A percentile compares a stretch with the other conserved stretches of the same genome.
phyloP scores from a whole-genome alignment of 2,888 invertebrate species.

The Pristionchus japonicus region DNA sequence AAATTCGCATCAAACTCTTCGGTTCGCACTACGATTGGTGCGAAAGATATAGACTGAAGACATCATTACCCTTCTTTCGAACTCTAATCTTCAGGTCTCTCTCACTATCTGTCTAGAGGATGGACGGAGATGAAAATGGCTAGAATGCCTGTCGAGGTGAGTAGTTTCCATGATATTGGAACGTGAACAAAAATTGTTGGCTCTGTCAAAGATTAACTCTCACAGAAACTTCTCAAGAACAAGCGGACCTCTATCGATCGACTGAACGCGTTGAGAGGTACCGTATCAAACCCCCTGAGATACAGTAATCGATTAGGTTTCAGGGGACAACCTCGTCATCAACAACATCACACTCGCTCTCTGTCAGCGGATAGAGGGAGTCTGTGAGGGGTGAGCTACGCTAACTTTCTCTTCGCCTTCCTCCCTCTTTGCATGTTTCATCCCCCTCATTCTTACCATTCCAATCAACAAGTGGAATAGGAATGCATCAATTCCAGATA shows the following conservation, averaged over 20 bases:
- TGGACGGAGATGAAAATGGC: background rate
- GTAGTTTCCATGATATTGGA: background rate
- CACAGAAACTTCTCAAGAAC: background rate
- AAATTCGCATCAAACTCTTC: too few relatives aligned
- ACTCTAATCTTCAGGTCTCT: too few relatives aligned
- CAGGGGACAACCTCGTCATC: background rate
- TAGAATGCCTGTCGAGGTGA: background rate
- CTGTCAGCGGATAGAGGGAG: background rate
- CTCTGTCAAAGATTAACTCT: too few relatives aligned
- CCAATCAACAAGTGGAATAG: too few relatives aligned
- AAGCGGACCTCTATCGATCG: background rate
- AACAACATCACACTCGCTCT: conserved; percentile 2
- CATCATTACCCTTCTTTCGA: too few relatives aligned
- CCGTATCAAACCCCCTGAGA: too few relatives aligned
- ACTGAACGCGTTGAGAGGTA: background rate
- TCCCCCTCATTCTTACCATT: too few relatives aligned
- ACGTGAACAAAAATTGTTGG: background rate
- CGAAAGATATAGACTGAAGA: too few relatives aligned
- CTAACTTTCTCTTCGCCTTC: background rate
- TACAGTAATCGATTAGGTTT: background rate
- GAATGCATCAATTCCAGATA: too few relatives aligned
- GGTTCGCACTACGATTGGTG: too few relatives aligned
- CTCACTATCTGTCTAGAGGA: background rate
- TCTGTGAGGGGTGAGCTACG: background rate
- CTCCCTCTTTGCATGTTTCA: background rate